Percentiles rank a stretch among this genome's conserved stretches.
Conservation (phyloP, 2,113 vertebrate species). For the Grus americana region DNA sequence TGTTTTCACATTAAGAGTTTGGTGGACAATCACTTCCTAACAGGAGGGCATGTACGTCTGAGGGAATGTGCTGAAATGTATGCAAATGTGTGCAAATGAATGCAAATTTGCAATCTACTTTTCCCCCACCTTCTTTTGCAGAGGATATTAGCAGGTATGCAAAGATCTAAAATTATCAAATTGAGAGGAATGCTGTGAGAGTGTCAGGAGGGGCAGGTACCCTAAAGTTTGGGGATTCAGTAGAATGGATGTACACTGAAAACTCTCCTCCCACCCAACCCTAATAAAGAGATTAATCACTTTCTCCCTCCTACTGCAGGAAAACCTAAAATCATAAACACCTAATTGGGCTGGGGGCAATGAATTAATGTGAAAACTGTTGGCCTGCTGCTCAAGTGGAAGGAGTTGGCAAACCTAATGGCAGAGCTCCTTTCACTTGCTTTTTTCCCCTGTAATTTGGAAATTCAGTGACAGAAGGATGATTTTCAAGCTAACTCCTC, state of each 20-base stretch:
- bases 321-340: constrained; percentile 19
- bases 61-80: background rate
- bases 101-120: constrained; percentile 43
- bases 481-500: constrained; percentile 57
- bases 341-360: constrained; percentile 12
- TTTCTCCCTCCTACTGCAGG: background rate
- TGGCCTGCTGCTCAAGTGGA: constrained; percentile 23
- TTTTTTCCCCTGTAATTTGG: constrained; percentile 7
- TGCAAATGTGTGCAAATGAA: constrained; percentile 33
- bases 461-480: constrained; percentile 70
- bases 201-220: background rate
- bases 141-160: constrained; percentile 24
- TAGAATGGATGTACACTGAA: background rate
- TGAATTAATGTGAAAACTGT: constrained; percentile 11
- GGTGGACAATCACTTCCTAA: constrained; percentile 11
- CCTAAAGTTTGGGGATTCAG: background rate
- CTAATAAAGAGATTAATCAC: background rate
- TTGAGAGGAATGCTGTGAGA: background rate
- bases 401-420: constrained; percentile 36
- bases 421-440: background rate
- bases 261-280: background rate
- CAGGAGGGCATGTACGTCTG: accelerated
- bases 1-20: background rate
- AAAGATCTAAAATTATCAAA: constrained; percentile 61
- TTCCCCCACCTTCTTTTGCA: background rate